phyloP scores from a whole-genome alignment of 2,888 invertebrate genomes.

The Anoncus sp. region DNA sequence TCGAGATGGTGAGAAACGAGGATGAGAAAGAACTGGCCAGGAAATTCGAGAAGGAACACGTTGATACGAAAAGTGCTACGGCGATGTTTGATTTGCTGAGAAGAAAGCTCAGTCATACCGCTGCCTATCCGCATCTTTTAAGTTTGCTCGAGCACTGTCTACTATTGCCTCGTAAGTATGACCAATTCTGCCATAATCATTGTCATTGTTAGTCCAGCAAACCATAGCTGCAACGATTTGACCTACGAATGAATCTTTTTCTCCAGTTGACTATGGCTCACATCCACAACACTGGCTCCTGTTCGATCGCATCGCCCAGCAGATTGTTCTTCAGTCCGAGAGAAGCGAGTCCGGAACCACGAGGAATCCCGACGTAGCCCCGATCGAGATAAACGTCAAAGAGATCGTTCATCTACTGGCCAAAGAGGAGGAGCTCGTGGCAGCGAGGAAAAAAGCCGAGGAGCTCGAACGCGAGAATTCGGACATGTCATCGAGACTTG shows the following conservation, averaged over 20 bases:
- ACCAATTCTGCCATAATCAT: background rate
- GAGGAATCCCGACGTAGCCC: slow-evolving; percentile 93
- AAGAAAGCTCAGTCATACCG: slow-evolving; percentile 95
- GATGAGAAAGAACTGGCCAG: slow-evolving; percentile 97
- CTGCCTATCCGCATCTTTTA: slow-evolving; percentile 96
- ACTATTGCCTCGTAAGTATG: slow-evolving; percentile 89
- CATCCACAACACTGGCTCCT: slow-evolving; percentile 97
- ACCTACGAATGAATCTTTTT: background rate
- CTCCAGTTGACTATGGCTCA: slow-evolving; percentile 92
- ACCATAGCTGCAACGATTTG: background rate
- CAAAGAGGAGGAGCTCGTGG: slow-evolving; percentile 96
- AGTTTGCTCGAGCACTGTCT: slow-evolving; percentile 96
- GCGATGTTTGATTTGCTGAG: slow-evolving; percentile 96
- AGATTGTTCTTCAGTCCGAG: slow-evolving; percentile 94
- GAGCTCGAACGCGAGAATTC: slow-evolving; percentile 95
- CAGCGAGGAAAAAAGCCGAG: slow-evolving; percentile 93
- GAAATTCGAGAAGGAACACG: slow-evolving; percentile 95
- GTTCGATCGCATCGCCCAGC: slow-evolving; percentile 97
- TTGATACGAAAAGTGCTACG: slow-evolving; percentile 97
- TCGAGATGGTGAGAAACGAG: slow-evolving; percentile 98
- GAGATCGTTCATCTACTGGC: slow-evolving; percentile 95
- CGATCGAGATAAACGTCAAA: slow-evolving; percentile 95
- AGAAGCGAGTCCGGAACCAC: slow-evolving; percentile 80
- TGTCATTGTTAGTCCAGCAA: slow-evolving; percentile 22
- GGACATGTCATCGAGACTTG: slow-evolving; percentile 93